A percentile compares a stretch with the other conserved stretches of the same genome.
Evolutionary conservation across 2,113 vertebrate genomes (phyloP).

Genomic region (Albula goreensis): DNA sequence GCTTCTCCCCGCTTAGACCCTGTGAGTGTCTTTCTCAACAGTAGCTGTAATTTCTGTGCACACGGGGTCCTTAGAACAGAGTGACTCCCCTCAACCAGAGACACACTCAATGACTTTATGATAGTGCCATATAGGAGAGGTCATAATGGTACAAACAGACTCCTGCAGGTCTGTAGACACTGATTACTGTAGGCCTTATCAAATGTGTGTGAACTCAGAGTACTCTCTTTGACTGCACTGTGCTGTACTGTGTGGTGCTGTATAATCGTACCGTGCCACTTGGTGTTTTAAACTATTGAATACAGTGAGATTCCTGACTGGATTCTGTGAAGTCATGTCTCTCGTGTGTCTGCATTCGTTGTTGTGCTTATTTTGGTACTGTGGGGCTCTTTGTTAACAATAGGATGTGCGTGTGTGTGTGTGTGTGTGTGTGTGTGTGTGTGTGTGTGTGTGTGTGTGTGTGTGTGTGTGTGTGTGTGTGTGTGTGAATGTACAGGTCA

Average conservation of each 20-base stretch:
- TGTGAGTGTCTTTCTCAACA: conserved; percentile 45
- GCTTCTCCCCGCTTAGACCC: conserved; percentile 22
- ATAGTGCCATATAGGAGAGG: neutral
- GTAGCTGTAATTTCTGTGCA: neutral
- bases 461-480: neutral
- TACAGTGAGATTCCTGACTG: too few species aligned
- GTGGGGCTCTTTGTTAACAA: neutral
- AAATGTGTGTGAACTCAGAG: too few species aligned
- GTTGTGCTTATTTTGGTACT: too few species aligned
- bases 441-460: conserved; percentile 21
- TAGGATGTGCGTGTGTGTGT: neutral
- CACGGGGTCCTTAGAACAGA: neutral
- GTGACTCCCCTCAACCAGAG: too few species aligned
- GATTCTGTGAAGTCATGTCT: too few species aligned
- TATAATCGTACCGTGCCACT: too few species aligned
- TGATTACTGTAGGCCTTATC: too few species aligned
- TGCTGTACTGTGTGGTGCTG: too few species aligned
- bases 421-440: neutral
- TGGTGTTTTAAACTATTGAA: too few species aligned
- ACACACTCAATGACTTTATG: neutral
- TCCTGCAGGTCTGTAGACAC: too few species aligned
- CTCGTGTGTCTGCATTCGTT: too few species aligned
- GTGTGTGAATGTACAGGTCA: conserved; percentile 58
- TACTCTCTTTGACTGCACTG: too few species aligned
- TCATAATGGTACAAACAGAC: neutral